These are phyloP conservation scores for Micoletzkya japonica DNA, from an alignment of 2,888 invertebrate species.

Conservation along the genomic window DNA sequence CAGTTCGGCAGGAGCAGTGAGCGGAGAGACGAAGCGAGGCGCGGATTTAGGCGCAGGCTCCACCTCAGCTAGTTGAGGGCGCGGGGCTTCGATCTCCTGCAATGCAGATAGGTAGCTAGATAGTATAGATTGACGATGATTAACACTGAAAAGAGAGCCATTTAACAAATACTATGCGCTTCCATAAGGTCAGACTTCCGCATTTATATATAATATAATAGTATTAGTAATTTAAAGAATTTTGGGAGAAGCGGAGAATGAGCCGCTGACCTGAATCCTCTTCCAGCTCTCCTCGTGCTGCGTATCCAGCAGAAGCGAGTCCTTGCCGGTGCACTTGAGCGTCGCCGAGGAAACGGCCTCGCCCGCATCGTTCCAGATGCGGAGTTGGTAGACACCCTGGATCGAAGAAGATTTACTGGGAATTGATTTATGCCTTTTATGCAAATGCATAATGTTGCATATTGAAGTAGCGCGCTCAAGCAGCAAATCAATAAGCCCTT, in stretches of 20 bases:
- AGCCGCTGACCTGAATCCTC: slow-evolving; percentile 71
- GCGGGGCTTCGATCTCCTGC: slow-evolving; percentile 56
- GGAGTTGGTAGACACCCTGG: slow-evolving; percentile 89
- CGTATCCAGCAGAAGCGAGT: slow-evolving; percentile 46
- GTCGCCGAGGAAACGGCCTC: slow-evolving; percentile 94
- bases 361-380: slow-evolving; percentile 85
- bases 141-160: too few relatives aligned
- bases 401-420: background rate
- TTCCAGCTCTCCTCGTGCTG: slow-evolving; percentile 85
- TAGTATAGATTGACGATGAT: too few relatives aligned
- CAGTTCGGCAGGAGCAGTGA: slow-evolving; percentile 42
- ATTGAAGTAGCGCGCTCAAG: background rate
- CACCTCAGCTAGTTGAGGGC: slow-evolving; percentile 43
- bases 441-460: background rate
- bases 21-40: slow-evolving; percentile 23
- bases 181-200: background rate
- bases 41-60: slow-evolving; percentile 45
- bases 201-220: background rate
- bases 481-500: background rate
- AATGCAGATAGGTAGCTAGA: too few relatives aligned
- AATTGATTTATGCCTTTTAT: background rate
- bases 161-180: too few relatives aligned
- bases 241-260: background rate
- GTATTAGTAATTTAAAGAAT: background rate
- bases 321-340: slow-evolving; percentile 66